Percentiles rank a stretch among this genome's conserved stretches.
Conservation (phyloP, 92 coral and sea anemone species). For the Epizoanthus stellaris region DNA sequence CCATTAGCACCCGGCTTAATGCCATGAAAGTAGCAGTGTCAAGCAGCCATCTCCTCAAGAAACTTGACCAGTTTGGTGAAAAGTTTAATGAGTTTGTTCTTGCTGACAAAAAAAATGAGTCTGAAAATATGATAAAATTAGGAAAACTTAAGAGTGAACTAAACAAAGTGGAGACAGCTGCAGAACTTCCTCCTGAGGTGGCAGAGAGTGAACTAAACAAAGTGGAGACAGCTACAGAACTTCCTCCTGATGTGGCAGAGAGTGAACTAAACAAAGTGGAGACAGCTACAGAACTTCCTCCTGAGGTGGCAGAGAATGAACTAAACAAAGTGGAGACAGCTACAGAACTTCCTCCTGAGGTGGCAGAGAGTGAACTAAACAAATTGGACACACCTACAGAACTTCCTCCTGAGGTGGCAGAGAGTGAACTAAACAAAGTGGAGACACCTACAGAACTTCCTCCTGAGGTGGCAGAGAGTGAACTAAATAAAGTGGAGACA, state of each 20-base stretch:
- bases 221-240: too few species aligned
- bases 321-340: neutral
- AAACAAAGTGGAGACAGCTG: too few species aligned
- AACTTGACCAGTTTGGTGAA: constrained; percentile 5
- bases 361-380: neutral
- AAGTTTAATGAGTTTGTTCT: neutral
- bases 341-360: neutral
- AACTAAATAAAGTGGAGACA: neutral
- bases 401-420: too few species aligned
- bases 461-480: neutral
- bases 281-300: neutral
- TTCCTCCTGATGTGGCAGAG: too few species aligned
- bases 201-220: neutral
- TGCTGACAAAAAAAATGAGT: neutral
- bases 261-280: neutral
- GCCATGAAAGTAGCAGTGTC: constrained; percentile 5
- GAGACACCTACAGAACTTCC: too few species aligned
- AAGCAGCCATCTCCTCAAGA: neutral
- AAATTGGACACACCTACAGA: too few species aligned
- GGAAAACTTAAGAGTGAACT: too few species aligned
- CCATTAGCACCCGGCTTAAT: neutral
- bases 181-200: too few species aligned
- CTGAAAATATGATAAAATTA: neutral
- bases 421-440: neutral
- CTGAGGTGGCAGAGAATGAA: neutral